Evolutionary conservation across 2,113 vertebrate species (phyloP).

Genomic region (Boleophthalmus pectinirostris): DNA sequence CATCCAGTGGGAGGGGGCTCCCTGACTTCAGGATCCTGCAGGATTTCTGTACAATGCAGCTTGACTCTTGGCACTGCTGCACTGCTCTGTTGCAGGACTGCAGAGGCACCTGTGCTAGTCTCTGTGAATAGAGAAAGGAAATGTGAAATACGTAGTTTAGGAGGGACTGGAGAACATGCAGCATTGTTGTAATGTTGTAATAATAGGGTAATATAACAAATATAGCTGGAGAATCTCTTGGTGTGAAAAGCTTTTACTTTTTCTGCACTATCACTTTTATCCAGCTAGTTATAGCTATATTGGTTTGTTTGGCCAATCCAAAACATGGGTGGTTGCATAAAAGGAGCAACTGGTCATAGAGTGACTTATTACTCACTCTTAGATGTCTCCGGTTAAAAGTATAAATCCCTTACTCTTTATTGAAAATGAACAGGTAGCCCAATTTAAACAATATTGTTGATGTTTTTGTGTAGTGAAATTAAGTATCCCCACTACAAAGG

Average conservation of each 20-base stretch:
- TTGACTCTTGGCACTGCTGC: conserved; percentile 36
- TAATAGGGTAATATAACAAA: background rate
- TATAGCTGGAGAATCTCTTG: background rate
- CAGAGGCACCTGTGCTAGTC: conserved; percentile 42
- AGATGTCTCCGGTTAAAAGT: no score
- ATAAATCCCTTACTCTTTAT: background rate
- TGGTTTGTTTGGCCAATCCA: no score
- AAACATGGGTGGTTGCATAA: no score
- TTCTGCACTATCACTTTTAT: background rate
- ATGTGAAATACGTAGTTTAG: no score
- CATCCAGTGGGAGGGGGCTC: background rate
- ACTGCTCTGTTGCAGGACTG: conserved; percentile 35
- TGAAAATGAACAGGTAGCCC: background rate
- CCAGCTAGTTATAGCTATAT: no score
- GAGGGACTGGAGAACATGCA: background rate
- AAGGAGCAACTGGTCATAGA: no score
- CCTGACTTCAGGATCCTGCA: conserved; percentile 22
- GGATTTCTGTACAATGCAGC: conserved; percentile 27
- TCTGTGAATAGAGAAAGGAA: conserved; percentile 2
- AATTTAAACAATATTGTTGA: background rate
- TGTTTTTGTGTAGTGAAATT: background rate
- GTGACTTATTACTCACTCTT: no score
- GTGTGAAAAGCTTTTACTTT: background rate
- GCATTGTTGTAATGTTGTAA: background rate
- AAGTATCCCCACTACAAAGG: background rate